These are phyloP conservation scores for Lithophane socia DNA, from an alignment of 2,888 invertebrate species.

Conservation along the genomic window DNA sequence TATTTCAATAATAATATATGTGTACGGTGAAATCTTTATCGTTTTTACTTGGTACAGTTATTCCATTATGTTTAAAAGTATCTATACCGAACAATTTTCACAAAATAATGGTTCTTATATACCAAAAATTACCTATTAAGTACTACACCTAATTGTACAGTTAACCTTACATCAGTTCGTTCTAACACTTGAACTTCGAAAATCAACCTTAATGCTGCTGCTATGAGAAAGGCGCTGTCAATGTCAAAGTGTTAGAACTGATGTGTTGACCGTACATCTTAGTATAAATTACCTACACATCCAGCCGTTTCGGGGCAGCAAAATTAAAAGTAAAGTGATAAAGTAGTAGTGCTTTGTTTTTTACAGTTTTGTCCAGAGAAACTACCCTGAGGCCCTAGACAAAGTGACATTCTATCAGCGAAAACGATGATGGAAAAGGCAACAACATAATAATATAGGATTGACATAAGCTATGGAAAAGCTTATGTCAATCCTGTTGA, in stretches of 20 bases:
- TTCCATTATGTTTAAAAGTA: background rate
- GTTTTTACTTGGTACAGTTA: background rate
- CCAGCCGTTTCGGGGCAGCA: background rate
- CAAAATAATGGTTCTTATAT: background rate
- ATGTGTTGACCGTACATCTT: background rate
- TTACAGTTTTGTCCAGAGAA: background rate
- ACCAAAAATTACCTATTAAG: background rate
- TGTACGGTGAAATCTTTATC: background rate
- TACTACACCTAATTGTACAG: background rate
- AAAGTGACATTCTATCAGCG: too few species aligned
- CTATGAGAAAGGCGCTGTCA: background rate
- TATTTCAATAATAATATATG: conserved; percentile 22
- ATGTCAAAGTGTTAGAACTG: too few species aligned
- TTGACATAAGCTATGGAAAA: too few species aligned
- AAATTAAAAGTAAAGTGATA: background rate
- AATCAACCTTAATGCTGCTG: background rate
- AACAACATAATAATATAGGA: too few species aligned
- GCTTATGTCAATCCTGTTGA: too few species aligned
- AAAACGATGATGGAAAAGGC: too few species aligned
- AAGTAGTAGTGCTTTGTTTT: background rate
- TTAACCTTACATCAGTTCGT: background rate
- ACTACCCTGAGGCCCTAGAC: too few species aligned
- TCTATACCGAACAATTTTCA: background rate
- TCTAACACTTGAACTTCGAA: background rate
- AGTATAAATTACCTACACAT: background rate